phyloP scores from a whole-genome alignment of 2,888 invertebrate species.

The Agrilus cyanescens region DNA sequence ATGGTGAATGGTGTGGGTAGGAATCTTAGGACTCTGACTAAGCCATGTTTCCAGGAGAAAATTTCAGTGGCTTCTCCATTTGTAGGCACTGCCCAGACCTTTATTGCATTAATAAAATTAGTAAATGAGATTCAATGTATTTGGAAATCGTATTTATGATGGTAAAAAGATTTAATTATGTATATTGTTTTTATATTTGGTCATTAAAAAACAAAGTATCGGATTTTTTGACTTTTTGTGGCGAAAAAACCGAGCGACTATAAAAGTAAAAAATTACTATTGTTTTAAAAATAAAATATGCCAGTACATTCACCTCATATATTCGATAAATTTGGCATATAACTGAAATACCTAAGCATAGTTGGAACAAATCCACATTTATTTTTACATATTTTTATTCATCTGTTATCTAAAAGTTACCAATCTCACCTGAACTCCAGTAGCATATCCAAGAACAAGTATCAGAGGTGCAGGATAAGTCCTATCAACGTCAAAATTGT shows the following conservation, averaged over 20 bases:
- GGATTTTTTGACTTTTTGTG: not conserved
- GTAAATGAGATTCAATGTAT: no score
- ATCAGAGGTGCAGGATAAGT: slow-evolving; percentile 63
- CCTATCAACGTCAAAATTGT: slow-evolving; percentile 55
- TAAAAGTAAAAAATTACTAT: no score
- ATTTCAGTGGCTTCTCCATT: slow-evolving; percentile 92
- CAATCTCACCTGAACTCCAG: slow-evolving; percentile 60
- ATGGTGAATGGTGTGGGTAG: slow-evolving; percentile 59
- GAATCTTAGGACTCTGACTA: slow-evolving; percentile 69
- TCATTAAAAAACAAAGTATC: not conserved
- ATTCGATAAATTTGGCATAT: no score
- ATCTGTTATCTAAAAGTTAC: not conserved
- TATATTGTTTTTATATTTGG: no score
- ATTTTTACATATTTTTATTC: not conserved
- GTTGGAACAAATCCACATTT: not conserved
- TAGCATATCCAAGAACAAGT: slow-evolving; percentile 76
- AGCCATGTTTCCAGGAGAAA: slow-evolving; percentile 86
- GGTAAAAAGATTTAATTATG: not conserved
- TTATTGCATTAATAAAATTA: slow-evolving; percentile 14
- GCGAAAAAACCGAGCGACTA: no score
- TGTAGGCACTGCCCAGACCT: slow-evolving; percentile 79
- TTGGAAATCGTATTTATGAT: not conserved
- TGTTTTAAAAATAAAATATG: no score
- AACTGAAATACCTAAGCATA: not conserved
- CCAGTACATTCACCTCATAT: no score